Evolutionary conservation across 2,113 vertebrate species (phyloP).

Genomic region (Ptychochromis oligacanthus): DNA sequence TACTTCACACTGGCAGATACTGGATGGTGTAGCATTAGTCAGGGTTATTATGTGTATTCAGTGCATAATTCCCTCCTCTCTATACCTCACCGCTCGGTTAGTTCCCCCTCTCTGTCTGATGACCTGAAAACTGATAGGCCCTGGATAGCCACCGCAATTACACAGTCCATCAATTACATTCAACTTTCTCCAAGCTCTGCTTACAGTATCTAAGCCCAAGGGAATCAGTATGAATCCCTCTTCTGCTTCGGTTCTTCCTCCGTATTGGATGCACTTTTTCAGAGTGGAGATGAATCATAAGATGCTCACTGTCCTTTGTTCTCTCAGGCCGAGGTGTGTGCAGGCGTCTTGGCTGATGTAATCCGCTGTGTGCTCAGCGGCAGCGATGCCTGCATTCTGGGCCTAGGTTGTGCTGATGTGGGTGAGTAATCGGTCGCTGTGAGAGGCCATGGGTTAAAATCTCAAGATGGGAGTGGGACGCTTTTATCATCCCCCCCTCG

Average conservation of each 20-base stretch:
- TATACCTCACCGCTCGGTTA: not conserved
- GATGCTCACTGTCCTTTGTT: conserved; percentile 47
- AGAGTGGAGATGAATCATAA: conserved; percentile 50
- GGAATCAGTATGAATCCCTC: conserved; percentile 9
- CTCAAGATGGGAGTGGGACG: conserved; percentile 48
- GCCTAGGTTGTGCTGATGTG: conserved; percentile 69
- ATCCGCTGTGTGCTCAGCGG: conserved; percentile 77
- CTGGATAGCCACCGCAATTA: conserved; percentile 27
- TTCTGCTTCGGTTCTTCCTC: not conserved
- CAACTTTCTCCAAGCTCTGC: conserved; percentile 24
- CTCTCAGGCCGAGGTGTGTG: conserved; percentile 71
- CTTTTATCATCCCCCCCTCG: conserved; percentile 44
- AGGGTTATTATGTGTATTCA: not conserved
- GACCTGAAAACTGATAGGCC: conserved; percentile 58
- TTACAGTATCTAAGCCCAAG: conserved; percentile 38
- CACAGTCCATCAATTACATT: conserved; percentile 37
- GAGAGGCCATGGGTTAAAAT: conserved; percentile 65
- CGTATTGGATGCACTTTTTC: conserved; percentile 11
- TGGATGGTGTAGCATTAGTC: not conserved
- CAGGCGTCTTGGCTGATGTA: conserved; percentile 74
- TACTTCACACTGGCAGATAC: not conserved
- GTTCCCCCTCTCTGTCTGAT: conserved; percentile 30
- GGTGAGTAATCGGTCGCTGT: conserved; percentile 67
- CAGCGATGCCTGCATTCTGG: conserved; percentile 73
- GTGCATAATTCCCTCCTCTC: not conserved